Base-by-base conservation (phyloP, 2,888 invertebrate species). In the Falcaria lacertinaria region DNA sequence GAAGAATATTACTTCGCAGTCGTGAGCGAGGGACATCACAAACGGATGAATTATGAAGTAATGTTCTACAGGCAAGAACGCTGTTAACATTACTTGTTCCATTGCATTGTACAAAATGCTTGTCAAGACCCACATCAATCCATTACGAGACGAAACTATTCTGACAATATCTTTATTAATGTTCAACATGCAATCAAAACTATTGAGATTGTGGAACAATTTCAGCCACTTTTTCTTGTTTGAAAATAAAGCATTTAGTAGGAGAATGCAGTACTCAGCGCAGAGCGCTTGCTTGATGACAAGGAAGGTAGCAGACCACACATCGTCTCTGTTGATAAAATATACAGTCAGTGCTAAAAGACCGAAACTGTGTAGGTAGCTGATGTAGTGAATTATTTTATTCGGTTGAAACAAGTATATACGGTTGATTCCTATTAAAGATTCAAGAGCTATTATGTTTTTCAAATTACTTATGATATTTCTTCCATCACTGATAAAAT, bases 1-100 rank as follows among this genome's bases (percentile, higher is more conserved):
- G 38, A 70, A 72, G 25, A 81, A 66, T 6, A 77, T 44, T 19
- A 69, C 74, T 42, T 85, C 85, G 17, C 54, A 54, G 40, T 84
- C 84, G 39, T 78, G 80, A 0, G 66, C 53, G 5, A 72, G 33
- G 15, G 67, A 43, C 33, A 70, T 57, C 2, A 78, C 22, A 15
- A 64, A 71, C 0, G 57, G 28, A 0, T 56, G 43, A 13, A 45
- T 39, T 35, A 43, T 43, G 3, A 44, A 41, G 0, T 48, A 33
- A 14, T 58, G 40, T 4, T 55, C 44, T 11, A 34, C 15, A 6
- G 49, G 44, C 0, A 69, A 40, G 13, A 44, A 66, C 1, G 61
- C 39, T 6, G 47, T 49, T 4, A 68, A 33, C 1, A 64, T 14
- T 19, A 50, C n/a, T n/a, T 47, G 62, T 47, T 84, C 83, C 11